A percentile compares a stretch with the other conserved stretches of the same genome.
Conservation (phyloP, 2,113 vertebrate genomes). For the Saccopteryx leptura region DNA sequence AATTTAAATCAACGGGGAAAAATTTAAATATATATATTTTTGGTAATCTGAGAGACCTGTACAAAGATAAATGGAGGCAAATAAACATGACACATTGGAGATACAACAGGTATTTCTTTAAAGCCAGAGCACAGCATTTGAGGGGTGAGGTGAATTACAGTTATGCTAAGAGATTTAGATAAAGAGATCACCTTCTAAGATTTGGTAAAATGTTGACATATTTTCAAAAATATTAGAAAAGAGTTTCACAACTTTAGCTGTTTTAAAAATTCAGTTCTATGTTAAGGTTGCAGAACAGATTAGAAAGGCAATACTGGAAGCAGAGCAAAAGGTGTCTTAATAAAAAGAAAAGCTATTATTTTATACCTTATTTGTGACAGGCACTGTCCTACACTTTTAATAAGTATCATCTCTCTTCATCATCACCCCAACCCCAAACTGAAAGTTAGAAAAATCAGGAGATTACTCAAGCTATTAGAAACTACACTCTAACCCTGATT, state of each 20-base stretch:
- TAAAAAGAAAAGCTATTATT: not conserved
- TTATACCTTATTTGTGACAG: not conserved
- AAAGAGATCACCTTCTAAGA: not conserved
- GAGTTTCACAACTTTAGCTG: not conserved
- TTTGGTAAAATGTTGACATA: not conserved
- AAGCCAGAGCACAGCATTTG: not conserved
- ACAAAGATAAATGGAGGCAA: not conserved
- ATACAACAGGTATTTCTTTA: not conserved
- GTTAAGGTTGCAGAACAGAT: not conserved
- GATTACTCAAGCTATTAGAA: not conserved
- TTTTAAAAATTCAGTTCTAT: not conserved
- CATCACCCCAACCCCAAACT: not conserved
- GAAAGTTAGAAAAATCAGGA: not conserved
- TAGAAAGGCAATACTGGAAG: not conserved
- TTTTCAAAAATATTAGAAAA: not conserved
- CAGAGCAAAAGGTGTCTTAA: not conserved
- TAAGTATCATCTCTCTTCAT: not conserved
- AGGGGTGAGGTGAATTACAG: accelerated
- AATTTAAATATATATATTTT: not conserved
- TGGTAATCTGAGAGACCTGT: not conserved
- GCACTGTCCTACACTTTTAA: not conserved
- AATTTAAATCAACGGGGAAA: no score
- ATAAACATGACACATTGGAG: not conserved
- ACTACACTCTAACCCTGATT: not conserved
- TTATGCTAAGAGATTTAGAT: not conserved